Base-by-base conservation (phyloP, 2,888 invertebrate species). In the Stenurella melanura region DNA sequence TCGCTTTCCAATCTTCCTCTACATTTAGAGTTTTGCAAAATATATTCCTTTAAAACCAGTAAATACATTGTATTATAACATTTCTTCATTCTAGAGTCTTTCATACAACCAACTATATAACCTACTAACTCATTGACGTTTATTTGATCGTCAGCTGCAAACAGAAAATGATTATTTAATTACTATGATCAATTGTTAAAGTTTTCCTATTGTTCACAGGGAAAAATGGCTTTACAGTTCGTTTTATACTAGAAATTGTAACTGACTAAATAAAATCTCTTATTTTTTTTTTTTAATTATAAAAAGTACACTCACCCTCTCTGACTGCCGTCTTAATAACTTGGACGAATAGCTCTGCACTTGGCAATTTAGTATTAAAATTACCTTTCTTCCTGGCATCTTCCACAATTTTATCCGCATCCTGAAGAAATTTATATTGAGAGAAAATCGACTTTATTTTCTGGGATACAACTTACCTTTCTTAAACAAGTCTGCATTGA, bases 21-120 rank as follows among this genome's bases (percentile, higher is more conserved):
- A 84, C 92, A 92, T 83, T 90, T 85, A 76, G 90, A 89, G 85
- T 90, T 90, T 11, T 91, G 86, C 57, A 94, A 85, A 71, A 94
- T 88, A 86, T 91, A 88, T 85, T 92, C 92, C 77, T 90, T 90
- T 42, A 94, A 84, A 69, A 93, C 88, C 77, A 87, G 89, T 58
- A 93, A 84, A 85, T 93, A 94, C 19, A 91, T 90, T 85, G 91
- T 90, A 70, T 92, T 91, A 68, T 83, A 87, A 79, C 84, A 87
- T 75, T 83, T 83, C 78, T 82, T 88, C 88, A 83, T 85, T 74
- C 56, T 75, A 26, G 74, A 75, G 54, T 85, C 83, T 56, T 79
- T 80, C 69, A 86, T 80, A 74, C 83, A 84, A 1, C 84, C 81
- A 15, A 83, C 74, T 60, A 86, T 82, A 76, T 83, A 85, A 60